Base-by-base conservation (phyloP, 1,140 invertebrate species). In the Drosophila ficusphila region DNA sequence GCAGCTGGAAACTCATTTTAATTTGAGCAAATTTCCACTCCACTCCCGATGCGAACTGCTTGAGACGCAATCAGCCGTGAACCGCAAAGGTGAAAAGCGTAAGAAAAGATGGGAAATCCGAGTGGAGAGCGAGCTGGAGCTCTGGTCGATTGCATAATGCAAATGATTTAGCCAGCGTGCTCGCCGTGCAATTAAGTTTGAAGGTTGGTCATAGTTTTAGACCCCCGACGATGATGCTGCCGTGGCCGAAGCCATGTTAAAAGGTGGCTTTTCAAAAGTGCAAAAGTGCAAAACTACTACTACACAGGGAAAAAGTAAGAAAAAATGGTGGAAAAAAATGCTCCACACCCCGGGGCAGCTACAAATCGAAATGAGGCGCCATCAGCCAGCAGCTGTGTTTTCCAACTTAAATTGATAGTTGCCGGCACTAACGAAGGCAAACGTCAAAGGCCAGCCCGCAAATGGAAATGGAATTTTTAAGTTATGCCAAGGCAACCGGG, bases 401-500 rank as follows among this genome's bases (percentile, higher is more conserved):
- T 73, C 72, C 79, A 86, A 86, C 79, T 86, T 86, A 81, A 79
- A 86, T 88, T 86, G 82, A 86, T 86, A 88, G 73, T 60, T 79
- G 76, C 62, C 53, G 47, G 61, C 42, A 72, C 82, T 82, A 86
- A 86, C 82, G 82, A 86, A 86, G 67, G 61, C 76, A 61, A 56
- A 68, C 71, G 74, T 76, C 82, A 85, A 85, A 85, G 82, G 61
- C 72, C 72, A 81, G 48, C 48, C 71, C 76, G 27, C 76, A 85
- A 85, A 83, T 85, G 60, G 71, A 85, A 85, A 86, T 88, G 77
- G 82, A 88, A 86, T 86, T 86, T 88, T 82, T 86, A 86, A 86
- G 77, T 82, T 86, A 81, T 81, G 76, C 72, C 82, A 81, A 81
- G 82, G 81, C 68, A 76, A 76, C 73, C 41, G 29, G 57, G 58